These are phyloP conservation scores for Siderastrea siderea DNA, from an alignment of 92 coral and sea anemone species.

Conservation along the genomic window DNA sequence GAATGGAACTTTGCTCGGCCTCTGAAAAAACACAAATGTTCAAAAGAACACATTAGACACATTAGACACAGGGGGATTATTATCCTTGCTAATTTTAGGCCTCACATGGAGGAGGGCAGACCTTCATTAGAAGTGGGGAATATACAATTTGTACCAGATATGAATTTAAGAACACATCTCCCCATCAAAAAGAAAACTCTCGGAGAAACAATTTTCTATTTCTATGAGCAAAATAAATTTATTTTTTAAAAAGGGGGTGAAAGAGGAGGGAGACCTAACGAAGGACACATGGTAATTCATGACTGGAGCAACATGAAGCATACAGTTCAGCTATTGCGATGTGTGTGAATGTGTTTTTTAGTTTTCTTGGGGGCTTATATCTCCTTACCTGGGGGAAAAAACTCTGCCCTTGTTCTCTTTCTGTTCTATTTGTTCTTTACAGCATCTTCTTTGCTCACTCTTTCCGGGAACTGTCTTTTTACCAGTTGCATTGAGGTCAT, in stretches of 20 bases:
- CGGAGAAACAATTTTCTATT: too few species aligned
- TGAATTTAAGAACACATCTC: too few species aligned
- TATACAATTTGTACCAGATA: too few species aligned
- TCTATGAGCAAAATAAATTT: too few species aligned
- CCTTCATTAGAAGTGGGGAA: too few species aligned
- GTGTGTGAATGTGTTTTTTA: not conserved
- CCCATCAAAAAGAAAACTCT: too few species aligned
- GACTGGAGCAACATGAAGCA: too few species aligned
- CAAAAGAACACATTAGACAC: not conserved
- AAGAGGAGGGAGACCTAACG: too few species aligned
- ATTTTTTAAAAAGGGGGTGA: too few species aligned
- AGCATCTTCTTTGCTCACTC: conserved; percentile 16
- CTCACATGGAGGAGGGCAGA: not conserved
- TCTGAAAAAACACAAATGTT: not conserved
- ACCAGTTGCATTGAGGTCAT: too few species aligned
- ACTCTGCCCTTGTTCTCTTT: conserved; percentile 6
- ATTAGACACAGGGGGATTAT: not conserved
- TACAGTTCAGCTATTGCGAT: not conserved
- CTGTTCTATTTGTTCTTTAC: not conserved
- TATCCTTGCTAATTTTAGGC: not conserved
- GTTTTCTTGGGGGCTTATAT: not conserved
- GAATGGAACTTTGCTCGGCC: conserved; percentile 14
- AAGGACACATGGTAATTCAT: not conserved
- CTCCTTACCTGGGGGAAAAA: conserved; percentile 29
- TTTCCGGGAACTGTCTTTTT: conserved; percentile 24